A percentile compares a stretch with the other conserved stretches of the same genome.
phyloP scores from a whole-genome alignment of 2,797 vertebrate species.

The Coregonus sp. region DNA sequence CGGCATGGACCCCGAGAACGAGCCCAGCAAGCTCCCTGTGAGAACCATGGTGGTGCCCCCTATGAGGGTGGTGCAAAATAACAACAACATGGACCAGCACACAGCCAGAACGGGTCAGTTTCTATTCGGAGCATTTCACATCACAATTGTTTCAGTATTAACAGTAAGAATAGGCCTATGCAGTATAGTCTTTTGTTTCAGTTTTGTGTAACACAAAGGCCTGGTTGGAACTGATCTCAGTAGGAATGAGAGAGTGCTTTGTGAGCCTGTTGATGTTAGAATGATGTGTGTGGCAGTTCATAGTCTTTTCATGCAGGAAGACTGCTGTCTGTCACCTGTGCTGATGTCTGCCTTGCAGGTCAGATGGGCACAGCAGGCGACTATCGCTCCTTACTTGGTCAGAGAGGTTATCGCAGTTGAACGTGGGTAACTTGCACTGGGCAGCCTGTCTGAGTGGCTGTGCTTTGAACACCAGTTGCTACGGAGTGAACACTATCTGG shows the following conservation, averaged over 20 bases:
- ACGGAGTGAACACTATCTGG: not conserved
- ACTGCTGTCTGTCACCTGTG: conserved; percentile 39
- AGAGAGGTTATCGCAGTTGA: conserved; percentile 78
- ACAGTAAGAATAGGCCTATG: too few species aligned
- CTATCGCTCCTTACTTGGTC: conserved; percentile 70
- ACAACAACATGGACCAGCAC: conserved; percentile 74
- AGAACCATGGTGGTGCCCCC: conserved; percentile 91
- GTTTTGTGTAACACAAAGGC: not conserved
- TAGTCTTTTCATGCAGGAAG: not conserved
- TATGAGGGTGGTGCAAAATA: conserved; percentile 80
- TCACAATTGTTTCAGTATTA: too few species aligned
- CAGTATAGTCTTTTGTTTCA: not conserved
- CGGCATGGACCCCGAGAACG: conserved; percentile 66
- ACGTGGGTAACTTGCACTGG: conserved; percentile 39
- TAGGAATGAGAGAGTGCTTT: not conserved
- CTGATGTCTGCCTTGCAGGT: conserved; percentile 68
- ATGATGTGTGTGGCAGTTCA: not conserved
- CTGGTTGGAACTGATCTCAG: not conserved
- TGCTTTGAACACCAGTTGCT: not conserved
- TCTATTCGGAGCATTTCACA: not conserved
- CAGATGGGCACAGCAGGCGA: conserved; percentile 65
- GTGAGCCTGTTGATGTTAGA: not conserved
- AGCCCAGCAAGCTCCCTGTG: conserved; percentile 78
- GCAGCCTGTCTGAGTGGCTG: conserved; percentile 5
- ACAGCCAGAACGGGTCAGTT: conserved; percentile 79